Base-by-base conservation (phyloP, 1,140 invertebrate species). In the Andricus grossulariae region DNA sequence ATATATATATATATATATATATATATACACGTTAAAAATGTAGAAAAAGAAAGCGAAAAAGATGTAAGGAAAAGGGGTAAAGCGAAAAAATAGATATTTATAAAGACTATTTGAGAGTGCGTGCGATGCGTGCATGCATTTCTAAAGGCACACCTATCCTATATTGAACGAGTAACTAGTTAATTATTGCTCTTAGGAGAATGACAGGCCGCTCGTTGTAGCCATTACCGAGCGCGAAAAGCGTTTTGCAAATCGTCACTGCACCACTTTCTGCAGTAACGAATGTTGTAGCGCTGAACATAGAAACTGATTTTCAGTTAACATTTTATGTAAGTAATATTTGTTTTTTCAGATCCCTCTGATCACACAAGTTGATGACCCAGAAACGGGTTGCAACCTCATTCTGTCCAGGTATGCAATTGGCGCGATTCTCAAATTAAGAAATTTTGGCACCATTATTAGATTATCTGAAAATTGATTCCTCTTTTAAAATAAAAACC, bases 21-120 rank as follows among this genome's bases (percentile, higher is more conserved):
- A 84, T 84, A 82, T 77, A 79, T 82, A 82, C 74, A 79, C 71
- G 50, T 75, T 81, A 80, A 74, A 73, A 54, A 80, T 50, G 50
- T 8, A 73, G 72, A 32, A 16, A 72, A 19, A 32, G 18, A 55
- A 39, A 13, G 49, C 45, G 25, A 51, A 72, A 50, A 16, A 57
- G 32, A 72, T 13, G 39, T 11, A 73, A 21, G 50, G 74, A 57
- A n/a, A 54, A 83, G 70, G 70, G 70, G 74, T 45, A 73, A 80
- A 66, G 80, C 75, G 78, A 83, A 50, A 84, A 82, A 80, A 84
- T 83, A 85, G 80, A 90, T 89, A 90, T 90, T 90, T 91, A 88
- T 90, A 90, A 91, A 90, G 90, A 91, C 90, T 91, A 90, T 87
- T 89, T 87, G 87, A 84, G 87, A 87, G 82, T 89, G 88, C 80